Evolutionary conservation across 2,113 vertebrate species (phyloP), one percentile per base, ranked within the genome.

Genomic region (Hyaena hyaena): DNA sequence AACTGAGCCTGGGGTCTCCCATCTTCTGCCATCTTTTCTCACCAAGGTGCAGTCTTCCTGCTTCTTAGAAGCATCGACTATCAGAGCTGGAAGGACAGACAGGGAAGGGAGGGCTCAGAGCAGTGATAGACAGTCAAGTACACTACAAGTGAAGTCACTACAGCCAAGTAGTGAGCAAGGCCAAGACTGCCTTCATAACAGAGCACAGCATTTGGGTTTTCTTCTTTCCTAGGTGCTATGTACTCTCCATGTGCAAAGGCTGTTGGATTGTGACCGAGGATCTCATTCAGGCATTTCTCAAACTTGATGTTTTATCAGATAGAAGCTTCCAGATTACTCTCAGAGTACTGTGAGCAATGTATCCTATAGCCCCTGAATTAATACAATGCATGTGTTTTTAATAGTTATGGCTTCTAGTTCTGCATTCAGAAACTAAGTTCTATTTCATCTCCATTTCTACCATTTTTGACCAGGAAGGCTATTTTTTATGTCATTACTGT

Each of bases 71-170:
- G n/a, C 50, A 23, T 7, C 12, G 63, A n/a, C 48, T 68, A 21
- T 45, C 23, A 8, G 48, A 71, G 28, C 35, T 61, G 15, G 65
- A 73, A 65, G 23, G 39, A 61, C 10, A 23, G 26, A 21, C 1
- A 12, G 31, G 89, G 14, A 68, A 15, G 28, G 45, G 1, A 19
- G 24, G 48, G 35, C 35, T 58, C n/a, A 16, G 21, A 77, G 26
- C 0, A 3, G 39, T 23, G 45, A 11, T 11, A 58, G 7, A 50
- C 4, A 11, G 58, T 21, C 55, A 55, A 1, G 17, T 58, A 23
- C 58, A 9, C 16, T 61, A 61, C 2, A 61, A 61, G 58, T 21
- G 19, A 61, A 19, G 55, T 58, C 55, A 58, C 55, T 58, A 58
- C 1, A 33, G 77, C 53, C 45, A 15, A 8, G 11, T 8, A 26